A percentile compares a stretch with the other conserved stretches of the same genome.
phyloP scores from a whole-genome alignment of 2,888 invertebrate genomes.

The Tetramorium bicarinatum region DNA sequence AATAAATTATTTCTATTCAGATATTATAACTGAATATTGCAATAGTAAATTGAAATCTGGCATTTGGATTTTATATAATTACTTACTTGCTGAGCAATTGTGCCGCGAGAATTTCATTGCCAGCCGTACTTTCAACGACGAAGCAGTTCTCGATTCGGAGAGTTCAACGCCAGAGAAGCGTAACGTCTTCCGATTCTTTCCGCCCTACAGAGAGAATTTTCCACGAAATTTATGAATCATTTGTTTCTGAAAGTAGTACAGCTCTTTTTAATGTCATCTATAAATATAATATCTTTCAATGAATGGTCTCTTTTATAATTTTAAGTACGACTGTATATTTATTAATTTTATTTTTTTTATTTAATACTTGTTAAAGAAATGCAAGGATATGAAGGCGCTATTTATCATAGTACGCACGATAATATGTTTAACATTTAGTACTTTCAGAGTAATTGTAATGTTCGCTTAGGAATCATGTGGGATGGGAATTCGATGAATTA shows the following conservation, averaged over 20 bases:
- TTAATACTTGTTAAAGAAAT: background rate
- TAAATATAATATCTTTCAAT: background rate
- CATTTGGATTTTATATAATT: background rate
- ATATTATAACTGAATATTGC: background rate
- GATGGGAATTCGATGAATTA: constrained; percentile 3
- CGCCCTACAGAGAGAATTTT: background rate
- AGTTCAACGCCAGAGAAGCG: constrained; percentile 77
- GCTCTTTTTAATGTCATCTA: background rate
- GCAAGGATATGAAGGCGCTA: background rate
- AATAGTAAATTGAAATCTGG: constrained; percentile 13
- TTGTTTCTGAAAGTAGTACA: constrained; percentile 20
- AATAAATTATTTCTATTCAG: constrained; percentile 1
- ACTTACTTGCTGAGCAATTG: constrained; percentile 25
- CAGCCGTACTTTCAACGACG: background rate
- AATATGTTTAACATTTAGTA: background rate
- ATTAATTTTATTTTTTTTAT: background rate
- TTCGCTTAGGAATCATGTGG: background rate
- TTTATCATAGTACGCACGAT: background rate
- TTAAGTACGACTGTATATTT: background rate
- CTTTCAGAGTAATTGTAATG: constrained; percentile 1
- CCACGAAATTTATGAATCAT: constrained; percentile 49
- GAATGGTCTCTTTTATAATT: background rate
- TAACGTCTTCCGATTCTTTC: constrained; percentile 60
- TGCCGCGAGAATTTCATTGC: constrained; percentile 9
- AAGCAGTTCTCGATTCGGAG: constrained; percentile 54